phyloP scores from a whole-genome alignment of 2,888 invertebrate species.

The Strigamia maritima region DNA sequence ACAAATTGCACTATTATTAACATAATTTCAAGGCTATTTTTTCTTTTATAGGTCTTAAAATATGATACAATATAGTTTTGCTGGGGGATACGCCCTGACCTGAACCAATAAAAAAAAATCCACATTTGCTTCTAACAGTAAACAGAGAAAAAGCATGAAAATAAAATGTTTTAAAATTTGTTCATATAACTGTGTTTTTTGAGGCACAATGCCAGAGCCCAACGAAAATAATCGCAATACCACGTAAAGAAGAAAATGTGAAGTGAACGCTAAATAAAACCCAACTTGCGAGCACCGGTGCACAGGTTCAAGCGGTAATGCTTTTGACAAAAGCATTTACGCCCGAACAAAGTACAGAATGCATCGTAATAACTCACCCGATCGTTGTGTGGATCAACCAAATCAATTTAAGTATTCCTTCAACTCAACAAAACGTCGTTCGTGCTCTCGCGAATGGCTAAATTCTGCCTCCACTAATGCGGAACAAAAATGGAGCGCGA shows the following conservation, averaged over 20 bases:
- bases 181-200: background rate
- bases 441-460: background rate
- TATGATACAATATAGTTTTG: background rate
- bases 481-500: background rate
- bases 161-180: background rate
- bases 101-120: background rate
- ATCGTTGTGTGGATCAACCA: background rate
- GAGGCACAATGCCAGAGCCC: background rate
- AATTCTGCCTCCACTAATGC: background rate
- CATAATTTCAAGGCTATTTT: too few species aligned
- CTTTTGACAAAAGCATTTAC: background rate
- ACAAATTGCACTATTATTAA: background rate
- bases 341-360: background rate
- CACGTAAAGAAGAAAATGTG: background rate
- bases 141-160: background rate
- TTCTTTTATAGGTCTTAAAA: background rate
- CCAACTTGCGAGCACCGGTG: background rate
- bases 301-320: background rate
- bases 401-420: background rate
- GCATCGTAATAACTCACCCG: background rate
- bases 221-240: background rate
- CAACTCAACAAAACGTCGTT: background rate
- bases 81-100: background rate
- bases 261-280: background rate
- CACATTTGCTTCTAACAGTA: background rate